Evolutionary conservation across 2,888 invertebrate species (phyloP), one percentile per base, ranked within the genome.

Genomic region (Neria commutata): DNA sequence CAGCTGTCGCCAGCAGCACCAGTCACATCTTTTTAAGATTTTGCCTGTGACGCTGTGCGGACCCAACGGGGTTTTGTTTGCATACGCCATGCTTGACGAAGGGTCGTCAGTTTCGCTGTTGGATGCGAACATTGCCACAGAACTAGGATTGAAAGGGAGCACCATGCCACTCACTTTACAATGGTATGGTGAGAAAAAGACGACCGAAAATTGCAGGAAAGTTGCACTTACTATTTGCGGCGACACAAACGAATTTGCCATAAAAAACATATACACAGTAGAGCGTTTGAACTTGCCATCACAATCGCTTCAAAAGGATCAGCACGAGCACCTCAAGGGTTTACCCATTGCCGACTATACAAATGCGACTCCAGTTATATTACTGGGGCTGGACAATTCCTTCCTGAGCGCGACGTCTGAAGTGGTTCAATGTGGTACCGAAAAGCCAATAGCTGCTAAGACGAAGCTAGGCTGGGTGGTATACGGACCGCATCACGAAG

Each of bases 131-230:
- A n/a, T n/a, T 5, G 37, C 37, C 8, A n/a, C 6, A 8, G 16
- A 4, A 8, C 37, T 19, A 6, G 42, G 42, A 6, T 14, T 42
- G 14, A 42, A 21, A 19, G 42, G 42, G 14, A 5, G 21, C 3
- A 6, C 42, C 4, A 5, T 5, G 14, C 42, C 4, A 14, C 19
- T 42, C 4, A 42, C 5, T 19, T 21, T 42, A 19, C 42, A 42
- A 21, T 42, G 19, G 42, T 68, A 64, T 64, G 46, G 58, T 4
- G 54, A 57, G 29, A 52, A 58, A 37, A 63, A 3, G 8, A 33
- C 3, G 14, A 54, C 52, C 24, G 55, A 8, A 58, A 62, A 1
- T 56, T 63, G 5, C 33, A 11, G 37, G 1, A 56, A 37, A 16
- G 42, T 42, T 6, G 19, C 42, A 3, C 8, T 42, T 3, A 14